Evolutionary conservation across 2,888 invertebrate species (phyloP), one percentile per base, ranked within the genome.

Genomic region (Himalopsyche japonica): DNA sequence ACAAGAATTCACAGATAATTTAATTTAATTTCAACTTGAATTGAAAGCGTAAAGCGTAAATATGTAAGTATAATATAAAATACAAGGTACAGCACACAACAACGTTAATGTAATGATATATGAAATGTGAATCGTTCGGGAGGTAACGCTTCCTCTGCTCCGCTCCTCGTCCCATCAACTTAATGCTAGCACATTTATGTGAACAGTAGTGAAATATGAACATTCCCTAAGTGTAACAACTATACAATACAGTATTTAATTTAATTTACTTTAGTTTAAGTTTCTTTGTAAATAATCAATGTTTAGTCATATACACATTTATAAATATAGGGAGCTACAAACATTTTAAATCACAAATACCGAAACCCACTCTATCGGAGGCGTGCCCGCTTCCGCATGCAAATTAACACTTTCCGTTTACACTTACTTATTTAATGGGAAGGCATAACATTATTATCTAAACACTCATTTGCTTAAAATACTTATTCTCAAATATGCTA

Each of bases 31-130:
- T 87, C 86, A 87, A 87, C 79, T 85, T 81, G 83, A 84, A 86
- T 86, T 85, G 85, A 87, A 87, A 87, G 87, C 87, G 86, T 87
- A 86, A 86, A 86, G 87, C 87, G 84, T 86, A 87, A 86, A 82
- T 85, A 86, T 85, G 84, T 87, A 87, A 84, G 84, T 86, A 85
- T 87, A 86, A 85, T 83, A 85, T 86, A 86, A 86, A 86, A 86
- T 86, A 86, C 85, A 86, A 87, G 87, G 87, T 87, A 87, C 87
- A 87, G 86, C 86, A 87, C 87, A 87, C 86, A 87, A 85, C 85
- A 85, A 87, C 86, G 86, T 87, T 86, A 80, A 86, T 83, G 76
- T 34, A 64, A 85, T 86, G 82, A 80, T 76, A 85, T 82, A 81
- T 85, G 85, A 86, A 82, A 79, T 79, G 82, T 78, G 80, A 83